phyloP scores from a whole-genome alignment of 2,888 invertebrate species.

The Zeuzera pyrina region DNA sequence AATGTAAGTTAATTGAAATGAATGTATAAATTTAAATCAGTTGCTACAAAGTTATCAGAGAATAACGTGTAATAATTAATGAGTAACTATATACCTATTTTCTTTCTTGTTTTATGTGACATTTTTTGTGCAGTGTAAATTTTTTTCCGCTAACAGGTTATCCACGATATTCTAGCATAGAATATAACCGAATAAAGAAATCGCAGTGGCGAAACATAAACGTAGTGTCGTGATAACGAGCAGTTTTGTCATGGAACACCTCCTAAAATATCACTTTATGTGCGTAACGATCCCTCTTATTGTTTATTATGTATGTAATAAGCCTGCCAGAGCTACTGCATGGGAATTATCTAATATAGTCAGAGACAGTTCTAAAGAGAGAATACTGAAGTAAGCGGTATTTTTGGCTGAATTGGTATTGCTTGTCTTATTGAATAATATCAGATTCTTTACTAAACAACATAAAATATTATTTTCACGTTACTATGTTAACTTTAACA shows the following conservation, averaged over 20 bases:
- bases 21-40: conserved; percentile 4
- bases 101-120: too few species aligned
- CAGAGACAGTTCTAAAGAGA: conserved; percentile 14
- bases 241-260: conserved; percentile 32
- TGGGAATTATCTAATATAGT: conserved; percentile 33
- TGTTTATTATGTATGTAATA: conserved; percentile 39
- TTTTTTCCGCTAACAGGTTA: too few species aligned
- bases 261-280: conserved; percentile 41
- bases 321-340: conserved; percentile 26
- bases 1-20: background rate
- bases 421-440: too few species aligned
- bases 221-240: conserved; percentile 32
- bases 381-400: background rate
- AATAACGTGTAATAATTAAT: too few species aligned
- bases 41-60: background rate
- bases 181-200: conserved; percentile 1
- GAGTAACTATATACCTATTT: too few species aligned
- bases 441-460: too few species aligned
- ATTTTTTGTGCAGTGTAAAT: too few species aligned
- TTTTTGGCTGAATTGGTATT: too few species aligned
- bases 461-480: too few species aligned
- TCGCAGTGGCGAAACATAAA: conserved; percentile 18
- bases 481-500: too few species aligned
- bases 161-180: too few species aligned
- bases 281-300: conserved; percentile 36